Evolutionary conservation across 2,888 invertebrate species (phyloP), one percentile per base, ranked within the genome.

Genomic region (Onthophagus sagittarius): DNA sequence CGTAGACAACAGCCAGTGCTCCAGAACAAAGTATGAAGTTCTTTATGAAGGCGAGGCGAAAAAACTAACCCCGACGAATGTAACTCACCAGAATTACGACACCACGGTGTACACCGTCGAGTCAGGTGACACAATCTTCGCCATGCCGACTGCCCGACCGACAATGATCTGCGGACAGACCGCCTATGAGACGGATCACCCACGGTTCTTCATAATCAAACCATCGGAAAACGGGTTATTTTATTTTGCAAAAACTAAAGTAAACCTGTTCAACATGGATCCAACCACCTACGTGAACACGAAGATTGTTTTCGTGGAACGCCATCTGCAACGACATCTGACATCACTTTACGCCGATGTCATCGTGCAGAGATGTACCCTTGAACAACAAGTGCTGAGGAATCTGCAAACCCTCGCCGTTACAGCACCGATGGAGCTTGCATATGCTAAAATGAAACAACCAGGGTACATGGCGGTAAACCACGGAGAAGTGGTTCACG

Each of bases 401-500:
- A 77, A 77, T 63, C 63, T 73, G 62, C 67, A 75, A 4, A 64
- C 74, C 0, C 9, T 76, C 9, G 76, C 76, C 0, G 39, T 72
- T n/a, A 65, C 75, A 9, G 32, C 71, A 9, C 76, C 76, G 0
- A 74, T 74, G 62, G 74, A 73, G 15, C 74, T 76, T n/a, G 74
- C 75, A 11, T 75, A 63, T 11, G 63, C 75, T 7, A 62, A 76
- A n/a, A 77, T 73, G 70, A 71, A 76, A 65, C 70, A 71, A 1
- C 70, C 75, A n/a, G 76, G 76, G 5, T 75, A 74, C 63, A 72
- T 75, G 15, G 76, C 76, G 7, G 62, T 70, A 14, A 71, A 63
- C 9, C 63, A 70, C 4, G 76, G 75, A 9, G 76, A 77, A 72
- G 67, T 73, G 6, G 65, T 77, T 1, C 74, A 75, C 9, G 74